Evolutionary conservation across 2,888 invertebrate genomes (phyloP).

Genomic region (Acronicta psi): DNA sequence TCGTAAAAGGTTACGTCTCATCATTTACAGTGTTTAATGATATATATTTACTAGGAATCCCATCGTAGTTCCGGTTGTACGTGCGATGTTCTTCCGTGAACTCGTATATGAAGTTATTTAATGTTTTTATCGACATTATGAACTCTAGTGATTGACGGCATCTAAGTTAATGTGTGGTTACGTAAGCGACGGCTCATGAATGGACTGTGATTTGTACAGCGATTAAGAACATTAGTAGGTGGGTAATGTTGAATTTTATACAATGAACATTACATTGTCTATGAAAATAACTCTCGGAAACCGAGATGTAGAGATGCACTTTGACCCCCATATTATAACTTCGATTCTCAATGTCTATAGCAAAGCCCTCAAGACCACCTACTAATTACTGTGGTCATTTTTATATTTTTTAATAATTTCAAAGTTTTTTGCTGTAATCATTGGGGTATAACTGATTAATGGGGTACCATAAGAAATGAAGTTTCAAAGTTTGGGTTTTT

Average conservation of each 20-base stretch:
- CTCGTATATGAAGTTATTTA: slow-evolving; percentile 30
- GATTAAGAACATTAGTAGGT: slow-evolving; percentile 7
- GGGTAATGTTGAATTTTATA: slow-evolving; percentile 16
- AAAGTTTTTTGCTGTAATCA: too few species aligned
- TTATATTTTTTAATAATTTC: too few species aligned
- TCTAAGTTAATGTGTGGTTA: slow-evolving; percentile 32
- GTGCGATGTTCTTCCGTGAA: slow-evolving; percentile 48
- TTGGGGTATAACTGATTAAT: too few species aligned
- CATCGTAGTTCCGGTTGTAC: slow-evolving; percentile 52
- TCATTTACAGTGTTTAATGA: slow-evolving; percentile 24
- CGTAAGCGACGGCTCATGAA: slow-evolving; percentile 40
- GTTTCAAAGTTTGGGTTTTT: too few species aligned
- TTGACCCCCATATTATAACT: slow-evolving; percentile 10
- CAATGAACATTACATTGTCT: slow-evolving; percentile 13
- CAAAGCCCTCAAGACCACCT: background rate
- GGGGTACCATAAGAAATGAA: too few species aligned
- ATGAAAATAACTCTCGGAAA: slow-evolving; percentile 1
- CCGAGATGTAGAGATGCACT: slow-evolving; percentile 2
- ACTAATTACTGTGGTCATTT: too few species aligned
- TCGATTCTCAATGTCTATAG: slow-evolving; percentile 10
- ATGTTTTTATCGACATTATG: slow-evolving; percentile 39
- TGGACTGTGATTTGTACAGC: slow-evolving; percentile 28
- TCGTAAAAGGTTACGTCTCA: slow-evolving; percentile 36
- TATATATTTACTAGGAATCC: slow-evolving; percentile 42
- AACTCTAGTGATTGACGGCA: slow-evolving; percentile 38